These are phyloP conservation scores for Lithophane socia DNA, from an alignment of 2,888 invertebrate species.

Conservation along the genomic window DNA sequence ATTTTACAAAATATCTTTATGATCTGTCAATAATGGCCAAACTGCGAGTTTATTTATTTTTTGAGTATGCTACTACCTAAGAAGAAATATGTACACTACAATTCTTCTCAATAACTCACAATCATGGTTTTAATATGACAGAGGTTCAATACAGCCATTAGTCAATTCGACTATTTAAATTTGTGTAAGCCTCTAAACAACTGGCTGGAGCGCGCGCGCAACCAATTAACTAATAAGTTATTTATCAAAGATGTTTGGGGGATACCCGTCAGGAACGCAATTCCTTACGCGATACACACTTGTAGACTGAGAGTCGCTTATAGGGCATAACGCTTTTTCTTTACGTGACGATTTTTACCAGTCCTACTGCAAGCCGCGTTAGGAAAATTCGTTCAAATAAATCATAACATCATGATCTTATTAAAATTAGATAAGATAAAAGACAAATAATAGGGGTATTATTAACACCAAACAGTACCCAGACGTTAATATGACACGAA, in stretches of 20 bases:
- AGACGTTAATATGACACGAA: neutral
- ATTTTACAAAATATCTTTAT: conserved; percentile 23
- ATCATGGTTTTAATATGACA: neutral
- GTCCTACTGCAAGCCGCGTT: too few relatives aligned
- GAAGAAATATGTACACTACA: conserved; percentile 10
- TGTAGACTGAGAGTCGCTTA: too few relatives aligned
- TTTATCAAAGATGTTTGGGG: too few relatives aligned
- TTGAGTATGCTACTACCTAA: conserved; percentile 7
- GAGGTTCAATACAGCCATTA: conserved; percentile 12
- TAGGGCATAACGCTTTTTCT: too few relatives aligned
- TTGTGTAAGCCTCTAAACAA: too few relatives aligned
- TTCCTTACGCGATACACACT: too few relatives aligned
- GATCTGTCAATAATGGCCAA: neutral
- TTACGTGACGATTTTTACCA: too few relatives aligned
- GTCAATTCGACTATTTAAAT: conserved; percentile 36
- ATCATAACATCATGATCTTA: conserved; percentile 5
- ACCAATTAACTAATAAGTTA: too few relatives aligned
- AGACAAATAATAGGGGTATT: conserved; percentile 4
- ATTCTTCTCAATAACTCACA: conserved; percentile 36
- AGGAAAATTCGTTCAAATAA: neutral
- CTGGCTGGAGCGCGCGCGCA: too few relatives aligned
- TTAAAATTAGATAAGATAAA: neutral
- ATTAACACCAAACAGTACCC: too few relatives aligned
- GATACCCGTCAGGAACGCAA: too few relatives aligned
- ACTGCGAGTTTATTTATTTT: conserved; percentile 25